These are phyloP conservation scores for Xiphorhynchus erythropygius DNA, from an alignment of 2,797 vertebrate species.

Conservation along the genomic window DNA sequence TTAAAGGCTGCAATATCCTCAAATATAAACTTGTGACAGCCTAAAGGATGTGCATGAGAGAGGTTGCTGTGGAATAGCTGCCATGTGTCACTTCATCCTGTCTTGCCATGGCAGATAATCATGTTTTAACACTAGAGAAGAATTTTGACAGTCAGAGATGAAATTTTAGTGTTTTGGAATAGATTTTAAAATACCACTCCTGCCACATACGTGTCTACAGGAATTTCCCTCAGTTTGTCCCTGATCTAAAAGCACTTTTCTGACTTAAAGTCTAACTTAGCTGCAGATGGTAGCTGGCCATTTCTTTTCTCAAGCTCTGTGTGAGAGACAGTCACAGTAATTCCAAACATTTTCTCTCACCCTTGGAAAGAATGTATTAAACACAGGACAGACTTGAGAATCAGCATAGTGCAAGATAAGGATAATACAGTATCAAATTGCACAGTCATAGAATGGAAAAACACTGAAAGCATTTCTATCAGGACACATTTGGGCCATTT, in stretches of 20 bases:
- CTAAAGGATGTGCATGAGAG: not conserved
- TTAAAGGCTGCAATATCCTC: not conserved
- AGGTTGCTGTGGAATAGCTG: not conserved
- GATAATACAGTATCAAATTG: not conserved
- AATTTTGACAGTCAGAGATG: not conserved
- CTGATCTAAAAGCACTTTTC: not conserved
- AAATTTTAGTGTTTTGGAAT: not conserved
- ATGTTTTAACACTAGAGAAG: not conserved
- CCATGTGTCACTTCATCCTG: not conserved
- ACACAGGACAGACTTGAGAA: not conserved
- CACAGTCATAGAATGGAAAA: slow-evolving; percentile 38
- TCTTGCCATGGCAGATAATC: not conserved
- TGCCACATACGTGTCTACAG: not conserved
- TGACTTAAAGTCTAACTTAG: not conserved
- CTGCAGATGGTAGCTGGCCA: not conserved
- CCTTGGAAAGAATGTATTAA: not conserved
- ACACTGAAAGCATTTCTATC: not conserved
- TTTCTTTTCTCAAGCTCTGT: not conserved
- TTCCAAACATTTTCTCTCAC: not conserved
- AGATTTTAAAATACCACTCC: not conserved
- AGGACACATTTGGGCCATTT: not conserved
- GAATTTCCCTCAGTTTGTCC: not conserved
- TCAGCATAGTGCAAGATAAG: not conserved
- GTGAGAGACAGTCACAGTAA: not conserved
- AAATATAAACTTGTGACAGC: not conserved